Conservation (phyloP, 2,113 vertebrate genomes). For the Pterophyllum scalare region DNA sequence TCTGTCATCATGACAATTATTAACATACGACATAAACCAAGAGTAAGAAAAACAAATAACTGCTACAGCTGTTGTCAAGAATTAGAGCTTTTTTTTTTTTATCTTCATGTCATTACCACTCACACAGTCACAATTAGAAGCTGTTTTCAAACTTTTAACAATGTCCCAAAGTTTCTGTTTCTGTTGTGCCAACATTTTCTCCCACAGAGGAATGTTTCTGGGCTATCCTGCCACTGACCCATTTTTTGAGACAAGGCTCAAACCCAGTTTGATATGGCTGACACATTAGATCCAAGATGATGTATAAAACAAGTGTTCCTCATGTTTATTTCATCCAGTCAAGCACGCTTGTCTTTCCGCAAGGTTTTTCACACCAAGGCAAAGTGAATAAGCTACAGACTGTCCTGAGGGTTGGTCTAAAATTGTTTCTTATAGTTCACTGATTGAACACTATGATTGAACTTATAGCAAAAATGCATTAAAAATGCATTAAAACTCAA, state of each 20-base stretch:
- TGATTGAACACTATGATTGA: not conserved
- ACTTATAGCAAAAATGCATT: not conserved
- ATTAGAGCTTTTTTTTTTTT: not conserved
- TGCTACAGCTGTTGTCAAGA: not conserved
- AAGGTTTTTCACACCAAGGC: not conserved
- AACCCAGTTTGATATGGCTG: not conserved
- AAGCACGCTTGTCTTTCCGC: not conserved
- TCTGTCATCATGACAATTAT: not conserved
- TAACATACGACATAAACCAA: not conserved
- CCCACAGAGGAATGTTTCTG: not conserved
- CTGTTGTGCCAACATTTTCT: not conserved
- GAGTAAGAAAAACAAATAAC: not conserved
- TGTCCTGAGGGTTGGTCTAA: not conserved
- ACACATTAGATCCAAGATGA: slow-evolving; percentile 1
- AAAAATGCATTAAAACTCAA: not conserved
- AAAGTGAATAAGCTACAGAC: not conserved
- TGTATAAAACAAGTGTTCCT: slow-evolving; percentile 4
- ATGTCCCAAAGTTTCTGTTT: not conserved
- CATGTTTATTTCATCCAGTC: slow-evolving; percentile 38
- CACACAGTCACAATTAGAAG: not conserved
- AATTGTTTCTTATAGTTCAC: not conserved
- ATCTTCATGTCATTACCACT: not conserved
- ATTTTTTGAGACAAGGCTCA: not conserved
- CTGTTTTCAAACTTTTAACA: not conserved
- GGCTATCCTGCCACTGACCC: not conserved